These are phyloP conservation scores for Fulmarus glacialis DNA, from an alignment of 2,113 vertebrate species.

Conservation along the genomic window DNA sequence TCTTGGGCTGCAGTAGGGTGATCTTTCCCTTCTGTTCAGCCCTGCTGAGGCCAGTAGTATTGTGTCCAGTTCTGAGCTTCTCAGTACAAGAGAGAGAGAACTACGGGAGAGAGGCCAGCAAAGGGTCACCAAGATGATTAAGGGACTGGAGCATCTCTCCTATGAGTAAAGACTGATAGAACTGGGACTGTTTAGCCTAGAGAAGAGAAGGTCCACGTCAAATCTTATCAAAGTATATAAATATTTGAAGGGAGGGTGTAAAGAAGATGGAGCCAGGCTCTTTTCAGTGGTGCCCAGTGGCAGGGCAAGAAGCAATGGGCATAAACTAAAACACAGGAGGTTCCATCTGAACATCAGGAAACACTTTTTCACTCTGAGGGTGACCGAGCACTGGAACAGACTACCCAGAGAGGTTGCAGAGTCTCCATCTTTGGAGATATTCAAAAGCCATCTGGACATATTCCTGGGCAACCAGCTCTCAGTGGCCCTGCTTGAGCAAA, in stretches of 20 bases:
- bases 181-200: neutral
- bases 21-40: neutral
- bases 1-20: neutral
- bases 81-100: neutral
- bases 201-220: neutral
- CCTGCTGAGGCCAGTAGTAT: neutral
- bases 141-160: neutral
- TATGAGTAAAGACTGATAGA: neutral
- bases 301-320: neutral
- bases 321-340: neutral
- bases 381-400: neutral
- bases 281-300: neutral
- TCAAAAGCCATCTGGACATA: neutral
- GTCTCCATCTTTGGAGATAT: neutral
- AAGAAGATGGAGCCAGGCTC: neutral
- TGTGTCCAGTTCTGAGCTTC: neutral
- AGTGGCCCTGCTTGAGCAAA: neutral
- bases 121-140: neutral
- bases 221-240: neutral
- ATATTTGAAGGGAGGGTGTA: neutral
- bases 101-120: neutral
- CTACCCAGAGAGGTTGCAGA: neutral
- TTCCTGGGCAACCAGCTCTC: neutral
- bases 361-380: neutral
- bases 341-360: neutral